Conservation (phyloP, 2,888 invertebrate species). For the Hemithea aestivaria region DNA sequence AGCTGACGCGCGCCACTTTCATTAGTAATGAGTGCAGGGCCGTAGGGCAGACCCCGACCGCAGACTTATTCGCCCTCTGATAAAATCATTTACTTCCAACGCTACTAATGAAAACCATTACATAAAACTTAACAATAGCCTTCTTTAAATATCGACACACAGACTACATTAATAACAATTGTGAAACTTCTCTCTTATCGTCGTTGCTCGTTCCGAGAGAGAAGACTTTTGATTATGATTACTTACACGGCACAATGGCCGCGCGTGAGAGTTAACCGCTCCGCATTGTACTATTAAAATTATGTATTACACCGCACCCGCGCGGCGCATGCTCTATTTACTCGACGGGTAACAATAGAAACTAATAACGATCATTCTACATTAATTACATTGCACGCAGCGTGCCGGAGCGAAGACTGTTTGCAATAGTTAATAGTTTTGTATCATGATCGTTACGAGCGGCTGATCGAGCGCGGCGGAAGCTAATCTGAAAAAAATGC, state of each 20-base stretch:
- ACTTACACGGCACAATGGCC: constrained; percentile 63
- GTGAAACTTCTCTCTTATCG: constrained; percentile 52
- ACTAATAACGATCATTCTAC: constrained; percentile 66
- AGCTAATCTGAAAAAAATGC: constrained; percentile 38
- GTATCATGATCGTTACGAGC: constrained; percentile 55
- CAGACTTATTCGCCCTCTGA: constrained; percentile 49
- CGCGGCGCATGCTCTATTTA: constrained; percentile 72
- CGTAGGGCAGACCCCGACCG: constrained; percentile 45
- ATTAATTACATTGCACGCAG: constrained; percentile 69
- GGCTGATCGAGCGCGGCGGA: constrained; percentile 50
- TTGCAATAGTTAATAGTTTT: constrained; percentile 39
- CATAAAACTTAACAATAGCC: too few species aligned
- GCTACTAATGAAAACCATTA: constrained; percentile 28
- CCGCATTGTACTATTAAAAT: constrained; percentile 63
- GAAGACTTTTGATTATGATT: constrained; percentile 66
- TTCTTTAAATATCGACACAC: too few species aligned
- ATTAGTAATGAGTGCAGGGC: constrained; percentile 57
- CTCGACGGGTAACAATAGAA: constrained; percentile 66
- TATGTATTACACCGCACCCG: constrained; percentile 64
- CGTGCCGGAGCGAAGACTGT: constrained; percentile 50
- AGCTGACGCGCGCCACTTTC: constrained; percentile 55
- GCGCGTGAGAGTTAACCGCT: constrained; percentile 64
- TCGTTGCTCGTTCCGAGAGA: constrained; percentile 54
- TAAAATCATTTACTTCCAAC: constrained; percentile 26
- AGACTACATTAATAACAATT: too few species aligned